phyloP scores from a whole-genome alignment of 2,113 vertebrate species.

The Albula glossodonta region DNA sequence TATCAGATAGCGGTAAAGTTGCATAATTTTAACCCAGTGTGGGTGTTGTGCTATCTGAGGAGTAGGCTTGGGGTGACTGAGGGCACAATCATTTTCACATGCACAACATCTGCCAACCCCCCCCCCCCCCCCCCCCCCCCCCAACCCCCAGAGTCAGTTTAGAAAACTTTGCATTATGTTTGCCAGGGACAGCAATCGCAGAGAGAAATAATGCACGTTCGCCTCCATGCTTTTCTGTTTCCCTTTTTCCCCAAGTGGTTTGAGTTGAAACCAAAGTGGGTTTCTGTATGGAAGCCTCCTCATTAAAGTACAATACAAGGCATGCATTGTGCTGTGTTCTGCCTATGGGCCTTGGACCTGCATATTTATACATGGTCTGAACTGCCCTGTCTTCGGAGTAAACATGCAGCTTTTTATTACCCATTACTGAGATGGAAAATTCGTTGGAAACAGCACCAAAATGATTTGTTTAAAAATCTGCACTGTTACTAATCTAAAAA shows the following conservation, averaged over 20 bases:
- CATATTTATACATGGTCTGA: neutral
- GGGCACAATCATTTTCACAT: neutral
- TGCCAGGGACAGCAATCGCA: neutral
- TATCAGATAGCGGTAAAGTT: neutral
- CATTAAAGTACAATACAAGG: neutral
- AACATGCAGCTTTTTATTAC: neutral
- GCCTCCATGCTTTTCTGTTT: neutral
- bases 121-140: neutral
- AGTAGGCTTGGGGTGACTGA: neutral
- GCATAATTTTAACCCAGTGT: constrained; percentile 2
- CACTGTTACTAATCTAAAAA: neutral
- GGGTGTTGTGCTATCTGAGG: neutral
- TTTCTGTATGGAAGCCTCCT: neutral
- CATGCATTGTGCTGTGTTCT: neutral
- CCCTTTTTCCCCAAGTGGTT: neutral
- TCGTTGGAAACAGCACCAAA: neutral
- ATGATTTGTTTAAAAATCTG: neutral
- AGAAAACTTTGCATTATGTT: neutral
- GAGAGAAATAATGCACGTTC: neutral
- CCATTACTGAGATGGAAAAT: neutral
- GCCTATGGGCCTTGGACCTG: neutral
- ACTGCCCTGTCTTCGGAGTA: neutral
- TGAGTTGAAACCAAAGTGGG: neutral
- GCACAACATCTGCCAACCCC: neutral
- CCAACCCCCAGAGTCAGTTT: neutral